phyloP scores from a whole-genome alignment of 2,113 vertebrate genomes.

The Amphiprion percula region DNA sequence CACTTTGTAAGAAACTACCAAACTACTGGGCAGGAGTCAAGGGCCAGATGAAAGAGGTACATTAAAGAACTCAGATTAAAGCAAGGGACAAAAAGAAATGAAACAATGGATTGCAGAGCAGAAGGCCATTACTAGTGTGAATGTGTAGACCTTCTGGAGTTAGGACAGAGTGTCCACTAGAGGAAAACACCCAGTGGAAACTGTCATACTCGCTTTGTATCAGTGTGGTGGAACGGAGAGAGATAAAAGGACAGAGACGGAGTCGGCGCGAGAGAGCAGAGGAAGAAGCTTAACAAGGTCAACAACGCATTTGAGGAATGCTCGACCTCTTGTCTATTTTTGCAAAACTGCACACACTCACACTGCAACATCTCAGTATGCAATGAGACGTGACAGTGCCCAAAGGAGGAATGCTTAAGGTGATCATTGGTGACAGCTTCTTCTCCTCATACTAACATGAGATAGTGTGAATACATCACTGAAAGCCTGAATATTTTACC shows the following conservation, averaged over 20 bases:
- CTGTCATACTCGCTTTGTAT: conserved; percentile 66
- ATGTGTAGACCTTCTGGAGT: conserved; percentile 40
- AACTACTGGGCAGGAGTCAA: conserved; percentile 28
- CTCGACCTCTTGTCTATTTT: conserved; percentile 56
- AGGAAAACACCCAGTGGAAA: conserved; percentile 61
- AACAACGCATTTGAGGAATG: conserved; percentile 66
- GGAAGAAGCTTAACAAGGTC: conserved; percentile 70
- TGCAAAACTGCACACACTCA: conserved; percentile 17
- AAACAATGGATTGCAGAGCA: conserved; percentile 6
- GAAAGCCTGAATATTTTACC: conserved; percentile 40
- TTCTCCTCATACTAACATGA: conserved; percentile 33
- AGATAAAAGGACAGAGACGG: conserved; percentile 59
- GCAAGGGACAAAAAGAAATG: conserved; percentile 12
- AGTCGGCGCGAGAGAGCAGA: conserved; percentile 39
- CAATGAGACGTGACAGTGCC: conserved; percentile 67
- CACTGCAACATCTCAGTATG: conserved; percentile 12
- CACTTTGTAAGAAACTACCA: conserved; percentile 43
- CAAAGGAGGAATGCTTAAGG: conserved; percentile 49
- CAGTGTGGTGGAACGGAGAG: conserved; percentile 40
- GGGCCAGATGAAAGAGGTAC: conserved; percentile 26
- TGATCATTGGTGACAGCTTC: conserved; percentile 46
- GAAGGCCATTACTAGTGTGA: conserved; percentile 44
- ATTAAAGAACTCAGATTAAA: conserved; percentile 20
- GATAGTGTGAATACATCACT: conserved; percentile 30
- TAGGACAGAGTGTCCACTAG: conserved; percentile 50